phyloP scores from a whole-genome alignment of 2,797 vertebrate species.

The Geotrypetes seraphini region DNA sequence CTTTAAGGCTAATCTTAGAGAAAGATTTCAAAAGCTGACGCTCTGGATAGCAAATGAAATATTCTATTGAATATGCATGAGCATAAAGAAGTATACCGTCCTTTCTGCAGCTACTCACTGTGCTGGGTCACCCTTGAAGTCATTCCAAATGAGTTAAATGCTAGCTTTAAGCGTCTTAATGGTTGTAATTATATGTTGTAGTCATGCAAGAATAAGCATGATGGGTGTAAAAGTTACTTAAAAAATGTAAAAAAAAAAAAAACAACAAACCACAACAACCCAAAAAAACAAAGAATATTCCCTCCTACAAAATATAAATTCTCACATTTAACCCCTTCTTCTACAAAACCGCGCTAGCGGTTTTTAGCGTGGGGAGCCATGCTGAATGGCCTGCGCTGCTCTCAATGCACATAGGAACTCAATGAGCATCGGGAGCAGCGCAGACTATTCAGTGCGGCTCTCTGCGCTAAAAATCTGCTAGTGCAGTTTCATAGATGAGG shows the following conservation, averaged over 20 bases:
- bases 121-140: constrained; percentile 48
- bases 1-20: constrained; percentile 39
- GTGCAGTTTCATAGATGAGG: no score
- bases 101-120: constrained; percentile 51
- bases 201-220: constrained; percentile 46
- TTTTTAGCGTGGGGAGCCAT: no score
- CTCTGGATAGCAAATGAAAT: constrained; percentile 45
- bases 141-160: constrained; percentile 53
- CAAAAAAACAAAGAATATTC: constrained; percentile 11
- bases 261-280: no score
- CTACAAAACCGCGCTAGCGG: no score
- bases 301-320: constrained; percentile 38
- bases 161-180: constrained; percentile 55
- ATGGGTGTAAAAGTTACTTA: constrained; percentile 39
- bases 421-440: no score
- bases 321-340: no score
- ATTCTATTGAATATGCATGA: constrained; percentile 56
- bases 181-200: constrained; percentile 54
- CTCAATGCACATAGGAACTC: no score
- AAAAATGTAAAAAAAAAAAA: constrained; percentile 31
- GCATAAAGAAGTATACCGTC: constrained; percentile 26
- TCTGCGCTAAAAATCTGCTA: no score
- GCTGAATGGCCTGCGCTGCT: no score
- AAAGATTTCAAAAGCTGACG: constrained; percentile 44
- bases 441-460: no score